Conservation (phyloP, 1,140 invertebrate genomes). For the Odontomachus brunneus region DNA sequence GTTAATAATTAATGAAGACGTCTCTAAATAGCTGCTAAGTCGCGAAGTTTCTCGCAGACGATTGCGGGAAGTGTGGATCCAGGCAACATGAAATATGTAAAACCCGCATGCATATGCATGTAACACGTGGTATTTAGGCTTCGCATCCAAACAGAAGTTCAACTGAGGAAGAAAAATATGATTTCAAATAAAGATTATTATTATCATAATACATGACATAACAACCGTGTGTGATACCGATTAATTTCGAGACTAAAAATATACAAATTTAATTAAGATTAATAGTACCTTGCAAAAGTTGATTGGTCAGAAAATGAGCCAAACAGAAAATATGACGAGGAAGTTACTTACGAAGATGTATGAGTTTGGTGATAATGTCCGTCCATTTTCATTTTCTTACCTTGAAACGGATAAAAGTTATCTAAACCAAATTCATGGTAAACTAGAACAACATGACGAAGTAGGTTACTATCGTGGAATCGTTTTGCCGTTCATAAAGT, state of each 20-base stretch:
- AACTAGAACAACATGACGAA: not conserved
- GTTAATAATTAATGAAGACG: not conserved
- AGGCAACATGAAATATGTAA: constrained; percentile 69
- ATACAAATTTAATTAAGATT: no score
- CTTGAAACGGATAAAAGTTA: constrained; percentile 1
- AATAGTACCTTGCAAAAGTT: not conserved
- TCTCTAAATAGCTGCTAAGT: constrained; percentile 24
- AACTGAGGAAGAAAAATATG: not conserved
- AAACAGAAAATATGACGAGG: not conserved
- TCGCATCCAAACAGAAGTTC: not conserved
- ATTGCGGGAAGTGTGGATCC: constrained; percentile 2
- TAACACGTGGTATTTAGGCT: constrained; percentile 3
- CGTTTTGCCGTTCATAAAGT: constrained; percentile 12
- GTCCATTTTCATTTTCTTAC: not conserved
- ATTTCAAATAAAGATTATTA: no score
- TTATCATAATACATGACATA: no score
- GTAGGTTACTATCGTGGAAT: not conserved
- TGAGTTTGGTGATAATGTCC: not conserved
- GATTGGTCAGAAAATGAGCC: not conserved
- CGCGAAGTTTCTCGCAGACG: not conserved
- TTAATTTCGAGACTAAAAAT: no score
- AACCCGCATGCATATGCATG: constrained; percentile 69
- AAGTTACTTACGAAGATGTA: not conserved
- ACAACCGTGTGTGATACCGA: no score
- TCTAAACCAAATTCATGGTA: constrained; percentile 1